phyloP scores from a whole-genome alignment of 2,113 vertebrate genomes.

The Microcebus lehilahytsara region DNA sequence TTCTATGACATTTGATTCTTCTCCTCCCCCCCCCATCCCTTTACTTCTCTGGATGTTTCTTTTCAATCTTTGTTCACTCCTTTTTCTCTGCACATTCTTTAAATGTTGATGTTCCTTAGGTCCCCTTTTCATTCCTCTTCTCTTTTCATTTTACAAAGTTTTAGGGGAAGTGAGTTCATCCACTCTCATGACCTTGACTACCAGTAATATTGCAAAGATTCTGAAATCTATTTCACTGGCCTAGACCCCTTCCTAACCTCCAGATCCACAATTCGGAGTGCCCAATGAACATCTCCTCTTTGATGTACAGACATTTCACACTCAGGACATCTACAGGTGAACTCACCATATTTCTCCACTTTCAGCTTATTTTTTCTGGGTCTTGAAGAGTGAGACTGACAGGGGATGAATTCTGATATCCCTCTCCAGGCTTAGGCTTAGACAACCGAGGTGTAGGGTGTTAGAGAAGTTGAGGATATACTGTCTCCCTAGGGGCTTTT shows the following conservation, averaged over 20 bases:
- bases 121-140: background rate
- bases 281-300: background rate
- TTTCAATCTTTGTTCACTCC: background rate
- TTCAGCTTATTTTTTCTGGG: background rate
- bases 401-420: background rate
- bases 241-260: background rate
- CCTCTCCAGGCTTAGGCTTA: background rate
- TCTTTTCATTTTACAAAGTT: conserved; percentile 4
- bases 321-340: background rate
- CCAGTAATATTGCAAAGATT: background rate
- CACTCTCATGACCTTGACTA: background rate
- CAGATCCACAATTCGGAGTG: background rate
- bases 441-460: background rate
- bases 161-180: background rate
- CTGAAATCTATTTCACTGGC: background rate
- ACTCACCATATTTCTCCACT: background rate
- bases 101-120: background rate
- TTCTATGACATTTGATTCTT: background rate
- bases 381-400: background rate
- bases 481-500: background rate
- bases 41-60: background rate
- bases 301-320: background rate
- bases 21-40: background rate
- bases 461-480: background rate
- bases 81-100: background rate